Conservation (phyloP, 2,888 invertebrate species). For the Tachina fera region DNA sequence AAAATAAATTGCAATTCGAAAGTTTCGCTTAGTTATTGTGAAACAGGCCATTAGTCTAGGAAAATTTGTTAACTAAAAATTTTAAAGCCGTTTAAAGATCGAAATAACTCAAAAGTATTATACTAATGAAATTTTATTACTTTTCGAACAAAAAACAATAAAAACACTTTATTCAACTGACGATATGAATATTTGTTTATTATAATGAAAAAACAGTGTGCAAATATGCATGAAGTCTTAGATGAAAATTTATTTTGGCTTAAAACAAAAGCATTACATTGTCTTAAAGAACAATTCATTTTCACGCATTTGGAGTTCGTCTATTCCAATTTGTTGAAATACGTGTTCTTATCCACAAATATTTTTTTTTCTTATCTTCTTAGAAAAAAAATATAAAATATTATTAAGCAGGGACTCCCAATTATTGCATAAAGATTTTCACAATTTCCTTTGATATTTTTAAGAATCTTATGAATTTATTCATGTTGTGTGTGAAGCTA, state of each 20-base stretch:
- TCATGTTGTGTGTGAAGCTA: too few species aligned
- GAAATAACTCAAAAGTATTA: too few species aligned
- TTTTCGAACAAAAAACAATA: too few species aligned
- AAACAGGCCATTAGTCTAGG: too few species aligned
- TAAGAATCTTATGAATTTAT: too few species aligned
- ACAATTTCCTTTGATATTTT: too few species aligned
- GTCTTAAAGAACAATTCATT: slow-evolving; percentile 22
- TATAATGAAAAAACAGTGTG: not conserved
- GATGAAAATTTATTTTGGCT: slow-evolving; percentile 16
- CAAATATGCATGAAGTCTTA: slow-evolving; percentile 16
- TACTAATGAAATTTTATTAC: too few species aligned
- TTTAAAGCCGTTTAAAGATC: too few species aligned
- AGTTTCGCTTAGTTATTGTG: too few species aligned
- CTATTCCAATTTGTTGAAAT: slow-evolving; percentile 42
- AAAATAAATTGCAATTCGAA: too few species aligned
- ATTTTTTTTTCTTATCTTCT: not conserved
- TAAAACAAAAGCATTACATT: slow-evolving; percentile 8
- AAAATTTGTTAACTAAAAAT: too few species aligned
- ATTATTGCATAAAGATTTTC: not conserved
- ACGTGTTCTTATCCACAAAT: slow-evolving; percentile 28
- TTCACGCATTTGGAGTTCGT: slow-evolving; percentile 16
- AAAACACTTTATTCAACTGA: slow-evolving; percentile 7
- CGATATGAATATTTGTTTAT: slow-evolving; percentile 10
- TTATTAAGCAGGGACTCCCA: slow-evolving; percentile 27
- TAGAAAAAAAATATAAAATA: slow-evolving; percentile 5